Percentiles rank a stretch among this genome's conserved stretches.
phyloP scores from a whole-genome alignment of 2,113 vertebrate species.

The Fulica atra region DNA sequence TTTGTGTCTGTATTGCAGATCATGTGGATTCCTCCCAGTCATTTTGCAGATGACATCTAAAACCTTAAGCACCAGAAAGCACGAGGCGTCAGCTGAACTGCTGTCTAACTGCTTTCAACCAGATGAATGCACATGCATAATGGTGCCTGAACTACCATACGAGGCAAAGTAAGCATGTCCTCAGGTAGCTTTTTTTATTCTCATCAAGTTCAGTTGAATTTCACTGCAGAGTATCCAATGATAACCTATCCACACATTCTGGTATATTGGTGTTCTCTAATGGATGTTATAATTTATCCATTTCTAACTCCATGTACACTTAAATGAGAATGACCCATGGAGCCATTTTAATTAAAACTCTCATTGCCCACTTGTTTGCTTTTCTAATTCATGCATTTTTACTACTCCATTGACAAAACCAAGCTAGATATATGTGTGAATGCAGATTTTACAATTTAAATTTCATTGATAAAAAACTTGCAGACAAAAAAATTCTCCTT shows the following conservation, averaged over 20 bases:
- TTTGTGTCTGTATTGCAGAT: not conserved
- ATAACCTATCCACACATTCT: not conserved
- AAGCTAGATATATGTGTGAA: not conserved
- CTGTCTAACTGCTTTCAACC: not conserved
- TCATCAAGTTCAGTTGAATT: not conserved
- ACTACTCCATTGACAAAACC: not conserved
- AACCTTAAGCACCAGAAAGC: not conserved
- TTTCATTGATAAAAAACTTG: not conserved
- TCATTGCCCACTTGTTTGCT: not conserved
- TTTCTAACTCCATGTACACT: not conserved
- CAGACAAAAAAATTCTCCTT: not conserved
- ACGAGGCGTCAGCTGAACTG: not conserved
- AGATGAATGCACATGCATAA: not conserved
- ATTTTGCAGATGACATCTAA: not conserved
- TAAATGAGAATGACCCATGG: slow-evolving; percentile 41
- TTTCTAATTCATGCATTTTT: not conserved
- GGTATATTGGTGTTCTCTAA: not conserved
- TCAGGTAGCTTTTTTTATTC: not conserved
- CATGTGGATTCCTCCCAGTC: not conserved
- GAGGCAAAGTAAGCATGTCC: not conserved
- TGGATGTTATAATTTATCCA: slow-evolving; percentile 24
- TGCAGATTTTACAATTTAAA: not conserved
- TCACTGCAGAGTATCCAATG: not conserved
- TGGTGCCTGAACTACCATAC: not conserved
- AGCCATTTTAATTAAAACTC: slow-evolving; percentile 60